A percentile compares a stretch with the other conserved stretches of the same genome.
phyloP scores from a whole-genome alignment of 2,113 vertebrate genomes.

The Tupaia tana region DNA sequence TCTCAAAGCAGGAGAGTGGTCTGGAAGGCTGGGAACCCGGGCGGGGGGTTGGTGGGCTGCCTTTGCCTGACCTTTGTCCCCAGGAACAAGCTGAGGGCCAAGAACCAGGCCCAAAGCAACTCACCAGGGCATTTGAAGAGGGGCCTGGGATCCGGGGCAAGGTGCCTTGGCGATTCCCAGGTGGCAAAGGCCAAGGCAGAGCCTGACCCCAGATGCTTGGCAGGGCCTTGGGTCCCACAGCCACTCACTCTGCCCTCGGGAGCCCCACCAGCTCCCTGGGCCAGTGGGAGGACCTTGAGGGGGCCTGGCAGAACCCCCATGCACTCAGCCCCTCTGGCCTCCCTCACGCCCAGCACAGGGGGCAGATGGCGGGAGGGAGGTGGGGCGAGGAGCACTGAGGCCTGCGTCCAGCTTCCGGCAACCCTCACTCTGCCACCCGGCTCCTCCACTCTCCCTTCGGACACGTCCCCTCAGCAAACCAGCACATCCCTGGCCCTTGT shows the following conservation, averaged over 20 bases:
- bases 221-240: neutral
- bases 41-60: neutral
- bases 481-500: constrained; percentile 22
- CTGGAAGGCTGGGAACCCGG: neutral
- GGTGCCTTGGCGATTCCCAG: neutral
- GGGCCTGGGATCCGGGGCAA: neutral
- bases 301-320: neutral
- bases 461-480: neutral
- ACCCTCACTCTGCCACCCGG: neutral
- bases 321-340: neutral
- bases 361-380: no score
- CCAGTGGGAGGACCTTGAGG: neutral
- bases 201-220: neutral
- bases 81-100: neutral
- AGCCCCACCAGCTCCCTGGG: neutral
- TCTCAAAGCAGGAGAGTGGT: neutral
- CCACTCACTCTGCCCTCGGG: neutral
- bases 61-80: neutral
- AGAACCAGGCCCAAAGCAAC: neutral
- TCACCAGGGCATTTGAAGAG: neutral
- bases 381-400: neutral
- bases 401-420: neutral
- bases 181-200: neutral
- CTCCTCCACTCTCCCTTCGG: neutral
- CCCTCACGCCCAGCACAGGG: no score